Base-by-base conservation (phyloP, 2,113 vertebrate species). In the Boleophthalmus pectinirostris region DNA sequence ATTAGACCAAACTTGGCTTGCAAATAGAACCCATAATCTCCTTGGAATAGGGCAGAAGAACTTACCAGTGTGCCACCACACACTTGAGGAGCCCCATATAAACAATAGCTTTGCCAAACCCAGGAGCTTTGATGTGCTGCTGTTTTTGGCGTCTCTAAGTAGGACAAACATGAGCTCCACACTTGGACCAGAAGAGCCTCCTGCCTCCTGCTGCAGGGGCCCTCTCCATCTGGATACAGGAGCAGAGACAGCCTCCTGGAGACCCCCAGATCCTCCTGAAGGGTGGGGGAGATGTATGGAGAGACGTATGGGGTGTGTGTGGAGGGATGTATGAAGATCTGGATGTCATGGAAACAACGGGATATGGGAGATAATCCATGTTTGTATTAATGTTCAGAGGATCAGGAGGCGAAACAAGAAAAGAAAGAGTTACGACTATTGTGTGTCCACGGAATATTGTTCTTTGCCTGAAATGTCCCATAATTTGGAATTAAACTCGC, bases 161-260 rank as follows among this genome's bases (percentile, higher is more conserved):
- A 79, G 73, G 58, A 56, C 66, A 73, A 51, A 63, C 85, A 89
- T 82, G 85, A 87, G 89, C 86, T 77, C 23, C 74, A 69, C 74
- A 73, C 72, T 45, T 66, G 38, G 16, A 54, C 80, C 57, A 71
- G 46, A 5, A 47, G 47, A n/a, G 73, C 85, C 91, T 91, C 90
- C 89, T 78, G 78, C 70, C 72, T 68, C 83, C 72, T 47, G 68
- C 71, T 54, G 53, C 79, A 23, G 29, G 68, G 85, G 83, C 54
- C 68, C 78, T 88, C 89, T 83, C 91, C 86, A 85, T 80, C 81
- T 75, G 81, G 51, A 73, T 84, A 65, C 46, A 9, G 7, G 47
- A 80, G 77, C 78, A 73, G 74, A 66, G 64, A 2, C 75, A 46
- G 66, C 80, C 82, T 54, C 35, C 68, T 68, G 88, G 66, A 83